Conservation (phyloP, 2,797 vertebrate species). For the Falco cherrug region DNA sequence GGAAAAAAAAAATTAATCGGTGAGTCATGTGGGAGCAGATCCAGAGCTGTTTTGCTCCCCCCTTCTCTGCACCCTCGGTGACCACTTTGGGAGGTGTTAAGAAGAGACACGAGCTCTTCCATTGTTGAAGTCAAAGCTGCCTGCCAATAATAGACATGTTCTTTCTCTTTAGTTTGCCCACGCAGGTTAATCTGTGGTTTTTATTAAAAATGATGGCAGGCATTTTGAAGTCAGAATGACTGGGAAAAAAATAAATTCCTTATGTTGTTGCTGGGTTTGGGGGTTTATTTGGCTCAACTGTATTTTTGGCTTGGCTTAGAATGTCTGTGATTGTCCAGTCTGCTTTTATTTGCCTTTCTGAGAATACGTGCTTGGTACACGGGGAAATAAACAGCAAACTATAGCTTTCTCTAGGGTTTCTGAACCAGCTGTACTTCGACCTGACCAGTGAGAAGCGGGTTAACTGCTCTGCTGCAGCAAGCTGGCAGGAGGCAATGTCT, state of each 20-base stretch:
- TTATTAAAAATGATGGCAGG: background rate
- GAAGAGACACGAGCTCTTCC: background rate
- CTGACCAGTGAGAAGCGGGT: rapidly evolving
- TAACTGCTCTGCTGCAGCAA: background rate
- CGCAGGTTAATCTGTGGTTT: background rate
- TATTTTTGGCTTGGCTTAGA: background rate
- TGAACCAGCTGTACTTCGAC: background rate
- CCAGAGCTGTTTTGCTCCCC: background rate
- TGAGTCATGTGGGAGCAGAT: background rate
- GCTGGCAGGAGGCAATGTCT: background rate
- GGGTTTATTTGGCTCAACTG: background rate
- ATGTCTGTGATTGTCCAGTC: background rate
- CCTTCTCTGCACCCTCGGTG: background rate
- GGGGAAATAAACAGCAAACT: background rate
- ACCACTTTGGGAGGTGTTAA: background rate
- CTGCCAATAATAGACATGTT: slow-evolving; percentile 6
- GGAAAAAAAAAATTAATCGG: background rate
- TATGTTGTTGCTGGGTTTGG: background rate
- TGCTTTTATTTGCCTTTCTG: background rate
- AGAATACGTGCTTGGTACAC: background rate
- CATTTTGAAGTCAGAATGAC: background rate
- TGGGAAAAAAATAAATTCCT: background rate
- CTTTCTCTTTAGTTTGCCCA: slow-evolving; percentile 14
- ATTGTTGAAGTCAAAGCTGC: background rate
- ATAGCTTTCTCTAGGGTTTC: background rate